These are phyloP conservation scores for Lysiphlebus fabarum DNA, from an alignment of 1,140 invertebrate genomes.

Conservation along the genomic window DNA sequence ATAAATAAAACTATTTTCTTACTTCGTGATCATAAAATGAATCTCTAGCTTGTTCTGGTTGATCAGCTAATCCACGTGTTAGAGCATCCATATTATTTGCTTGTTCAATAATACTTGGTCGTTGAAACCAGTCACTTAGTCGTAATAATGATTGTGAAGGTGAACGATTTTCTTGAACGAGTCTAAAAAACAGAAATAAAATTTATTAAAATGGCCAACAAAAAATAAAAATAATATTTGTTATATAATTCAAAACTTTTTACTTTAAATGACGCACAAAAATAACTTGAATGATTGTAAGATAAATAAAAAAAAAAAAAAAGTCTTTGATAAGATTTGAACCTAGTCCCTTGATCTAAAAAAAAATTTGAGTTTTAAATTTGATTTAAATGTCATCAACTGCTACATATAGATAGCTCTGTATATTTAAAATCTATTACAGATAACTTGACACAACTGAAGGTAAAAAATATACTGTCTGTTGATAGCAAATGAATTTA, in stretches of 20 bases:
- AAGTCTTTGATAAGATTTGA: too few relatives aligned
- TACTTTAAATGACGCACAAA: constrained; percentile 11
- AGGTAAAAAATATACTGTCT: too few relatives aligned
- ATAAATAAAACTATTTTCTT: constrained; percentile 26
- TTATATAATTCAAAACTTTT: constrained; percentile 14
- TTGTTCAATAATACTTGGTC: constrained; percentile 66
- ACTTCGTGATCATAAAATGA: constrained; percentile 70
- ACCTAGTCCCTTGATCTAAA: too few relatives aligned
- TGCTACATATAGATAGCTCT: too few relatives aligned
- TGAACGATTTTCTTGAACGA: constrained; percentile 61
- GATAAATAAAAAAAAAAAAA: too few relatives aligned
- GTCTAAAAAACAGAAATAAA: constrained; percentile 55
- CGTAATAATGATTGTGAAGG: constrained; percentile 52
- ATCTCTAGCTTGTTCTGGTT: constrained; percentile 69
- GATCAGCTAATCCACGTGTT: constrained; percentile 68
- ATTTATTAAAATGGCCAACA: not conserved
- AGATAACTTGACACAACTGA: too few relatives aligned
- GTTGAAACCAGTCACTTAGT: constrained; percentile 75
- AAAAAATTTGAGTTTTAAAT: too few relatives aligned
- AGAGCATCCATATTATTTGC: constrained; percentile 70
- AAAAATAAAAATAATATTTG: not conserved
- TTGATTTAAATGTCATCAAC: too few relatives aligned
- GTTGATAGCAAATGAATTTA: too few relatives aligned
- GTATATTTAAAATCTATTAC: too few relatives aligned
- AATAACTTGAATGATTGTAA: constrained; percentile 25